Evolutionary conservation across 2,888 invertebrate species (phyloP).

Genomic region (Ferdinandea cuprea): DNA sequence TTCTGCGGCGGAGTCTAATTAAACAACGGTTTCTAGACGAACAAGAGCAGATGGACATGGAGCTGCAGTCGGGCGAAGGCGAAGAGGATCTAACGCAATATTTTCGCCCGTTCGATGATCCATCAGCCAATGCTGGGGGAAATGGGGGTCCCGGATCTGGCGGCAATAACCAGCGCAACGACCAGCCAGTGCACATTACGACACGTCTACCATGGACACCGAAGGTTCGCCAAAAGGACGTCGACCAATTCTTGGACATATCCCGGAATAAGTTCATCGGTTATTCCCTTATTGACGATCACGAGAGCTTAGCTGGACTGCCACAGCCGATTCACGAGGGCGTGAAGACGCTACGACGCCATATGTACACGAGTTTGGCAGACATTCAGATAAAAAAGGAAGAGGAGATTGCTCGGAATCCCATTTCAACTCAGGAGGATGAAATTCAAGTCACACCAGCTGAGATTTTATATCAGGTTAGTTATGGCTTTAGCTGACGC

Average conservation of each 20-base stretch:
- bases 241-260: constrained; percentile 95
- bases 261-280: constrained; percentile 98
- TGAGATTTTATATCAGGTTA: constrained; percentile 92
- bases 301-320: constrained; percentile 95
- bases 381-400: constrained; percentile 96
- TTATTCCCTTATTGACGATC: constrained; percentile 93
- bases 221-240: constrained; percentile 96
- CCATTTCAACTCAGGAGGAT: constrained; percentile 92
- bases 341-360: constrained; percentile 92
- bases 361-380: constrained; percentile 96
- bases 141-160: constrained; percentile 37
- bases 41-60: constrained; percentile 88
- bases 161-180: constrained; percentile 79
- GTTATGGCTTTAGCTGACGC: neutral
- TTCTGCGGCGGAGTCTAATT: constrained; percentile 90
- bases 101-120: constrained; percentile 82
- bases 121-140: constrained; percentile 77
- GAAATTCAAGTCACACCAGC: constrained; percentile 92
- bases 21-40: constrained; percentile 97
- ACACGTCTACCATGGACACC: constrained; percentile 95
- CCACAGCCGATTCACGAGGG: constrained; percentile 99
- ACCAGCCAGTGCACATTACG: constrained; percentile 80
- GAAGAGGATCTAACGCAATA: constrained; percentile 84
- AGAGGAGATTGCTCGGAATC: constrained; percentile 95
- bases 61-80: constrained; percentile 86